phyloP scores from a whole-genome alignment of 2,113 vertebrate species.

The Nymphicus hollandicus region DNA sequence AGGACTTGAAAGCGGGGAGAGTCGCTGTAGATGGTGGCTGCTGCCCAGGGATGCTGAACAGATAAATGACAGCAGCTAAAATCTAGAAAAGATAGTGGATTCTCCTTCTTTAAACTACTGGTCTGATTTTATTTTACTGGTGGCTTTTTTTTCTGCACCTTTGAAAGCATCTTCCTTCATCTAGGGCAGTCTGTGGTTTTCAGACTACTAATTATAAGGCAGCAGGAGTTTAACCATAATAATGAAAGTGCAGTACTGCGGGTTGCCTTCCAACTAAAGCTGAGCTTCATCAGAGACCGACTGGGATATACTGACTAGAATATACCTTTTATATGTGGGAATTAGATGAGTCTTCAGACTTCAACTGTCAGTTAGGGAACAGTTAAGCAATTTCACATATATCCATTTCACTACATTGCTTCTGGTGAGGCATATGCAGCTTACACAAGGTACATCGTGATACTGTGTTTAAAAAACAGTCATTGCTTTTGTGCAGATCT shows the following conservation, averaged over 20 bases:
- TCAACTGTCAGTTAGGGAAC: background rate
- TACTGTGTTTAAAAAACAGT: background rate
- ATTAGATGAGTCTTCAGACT: background rate
- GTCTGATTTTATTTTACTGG: background rate
- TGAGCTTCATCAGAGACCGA: background rate
- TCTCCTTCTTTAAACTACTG: background rate
- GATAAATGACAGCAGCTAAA: background rate
- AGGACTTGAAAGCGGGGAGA: background rate
- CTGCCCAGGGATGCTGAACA: background rate
- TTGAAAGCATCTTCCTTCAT: background rate
- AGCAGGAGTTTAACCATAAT: background rate
- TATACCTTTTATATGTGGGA: background rate
- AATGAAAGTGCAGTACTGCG: background rate
- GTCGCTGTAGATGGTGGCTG: background rate
- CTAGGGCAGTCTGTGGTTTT: background rate
- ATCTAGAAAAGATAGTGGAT: background rate
- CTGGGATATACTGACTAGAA: background rate
- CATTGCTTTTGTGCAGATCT: background rate
- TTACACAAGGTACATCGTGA: rapidly evolving
- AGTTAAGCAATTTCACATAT: background rate
- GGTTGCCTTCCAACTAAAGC: background rate
- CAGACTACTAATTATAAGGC: background rate
- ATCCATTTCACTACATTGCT: background rate
- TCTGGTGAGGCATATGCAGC: background rate
- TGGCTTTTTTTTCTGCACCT: background rate